A percentile compares a stretch with the other conserved stretches of the same genome.
phyloP scores from a whole-genome alignment of 1,140 invertebrate genomes.

The Luehdorfia chinensis region DNA sequence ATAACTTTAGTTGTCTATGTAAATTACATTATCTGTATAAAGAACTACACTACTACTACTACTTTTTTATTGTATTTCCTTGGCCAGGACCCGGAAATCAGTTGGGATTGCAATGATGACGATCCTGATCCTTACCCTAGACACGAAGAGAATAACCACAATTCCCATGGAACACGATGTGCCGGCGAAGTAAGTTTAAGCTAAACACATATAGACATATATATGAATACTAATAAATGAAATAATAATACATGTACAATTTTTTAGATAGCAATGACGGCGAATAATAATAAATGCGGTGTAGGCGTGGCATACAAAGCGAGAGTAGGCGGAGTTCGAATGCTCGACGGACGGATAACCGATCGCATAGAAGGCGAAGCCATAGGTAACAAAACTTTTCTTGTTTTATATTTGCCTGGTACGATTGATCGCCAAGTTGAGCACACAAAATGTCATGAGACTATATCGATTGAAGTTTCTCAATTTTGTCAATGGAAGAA shows the following conservation, averaged over 20 bases:
- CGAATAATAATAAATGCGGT: conserved; percentile 91
- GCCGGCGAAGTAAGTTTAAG: conserved; percentile 82
- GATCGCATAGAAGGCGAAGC: conserved; percentile 92
- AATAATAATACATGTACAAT: neutral
- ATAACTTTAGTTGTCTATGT: no score
- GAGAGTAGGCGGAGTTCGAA: conserved; percentile 89
- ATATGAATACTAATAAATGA: neutral
- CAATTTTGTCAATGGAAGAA: no score
- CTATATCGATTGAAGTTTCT: no score
- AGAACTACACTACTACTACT: no score
- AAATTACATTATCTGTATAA: no score
- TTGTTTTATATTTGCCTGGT: conserved; percentile 27
- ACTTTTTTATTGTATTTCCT: conserved; percentile 9
- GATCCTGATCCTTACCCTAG: conserved; percentile 86
- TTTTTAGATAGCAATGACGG: conserved; percentile 85
- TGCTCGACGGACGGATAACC: conserved; percentile 94
- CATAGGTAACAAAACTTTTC: conserved; percentile 61
- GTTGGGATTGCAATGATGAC: conserved; percentile 90
- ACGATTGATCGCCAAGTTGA: conserved; percentile 14
- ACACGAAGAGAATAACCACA: conserved; percentile 79
- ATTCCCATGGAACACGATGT: conserved; percentile 90
- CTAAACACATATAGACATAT: neutral
- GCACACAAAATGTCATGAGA: no score
- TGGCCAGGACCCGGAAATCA: conserved; percentile 87
- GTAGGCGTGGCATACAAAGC: conserved; percentile 91